A percentile compares a stretch with the other conserved stretches of the same genome.
These are phyloP conservation scores for Drusus annulatus DNA, from an alignment of 1,140 invertebrate genomes.

Conservation along the genomic window DNA sequence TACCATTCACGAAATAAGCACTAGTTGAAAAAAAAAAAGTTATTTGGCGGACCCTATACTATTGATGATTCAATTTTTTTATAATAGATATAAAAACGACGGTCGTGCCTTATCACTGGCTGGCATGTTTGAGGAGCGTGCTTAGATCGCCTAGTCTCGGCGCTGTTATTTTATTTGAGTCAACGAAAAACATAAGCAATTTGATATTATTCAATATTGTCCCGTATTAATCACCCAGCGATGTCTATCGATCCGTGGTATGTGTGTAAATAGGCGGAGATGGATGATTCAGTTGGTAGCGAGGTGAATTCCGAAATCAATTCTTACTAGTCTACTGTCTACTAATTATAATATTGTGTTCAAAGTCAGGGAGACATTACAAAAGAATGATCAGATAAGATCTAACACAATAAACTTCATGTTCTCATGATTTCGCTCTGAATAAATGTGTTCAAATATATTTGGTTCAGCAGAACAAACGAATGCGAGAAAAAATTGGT, in stretches of 20 bases:
- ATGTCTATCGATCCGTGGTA: too few species aligned
- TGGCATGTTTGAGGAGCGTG: constrained; percentile 36
- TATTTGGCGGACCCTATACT: too few species aligned
- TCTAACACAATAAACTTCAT: not conserved
- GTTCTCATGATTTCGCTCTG: not conserved
- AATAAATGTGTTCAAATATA: not conserved
- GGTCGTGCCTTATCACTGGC: constrained; percentile 37
- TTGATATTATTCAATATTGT: too few species aligned
- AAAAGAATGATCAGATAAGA: constrained; percentile 1
- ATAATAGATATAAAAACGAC: constrained; percentile 25
- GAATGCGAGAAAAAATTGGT: not conserved
- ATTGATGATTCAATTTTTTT: not conserved
- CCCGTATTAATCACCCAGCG: too few species aligned
- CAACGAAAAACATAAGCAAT: too few species aligned
- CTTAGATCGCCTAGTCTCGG: not conserved
- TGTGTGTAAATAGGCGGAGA: too few species aligned
- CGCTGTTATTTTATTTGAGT: too few species aligned
- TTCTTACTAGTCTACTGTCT: too few species aligned
- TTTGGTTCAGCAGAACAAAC: not conserved
- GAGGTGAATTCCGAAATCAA: too few species aligned
- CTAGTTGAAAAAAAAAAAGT: too few species aligned
- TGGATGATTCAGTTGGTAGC: too few species aligned
- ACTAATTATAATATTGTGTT: not conserved
- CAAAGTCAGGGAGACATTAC: not conserved
- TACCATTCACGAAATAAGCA: too few species aligned